Evolutionary conservation across 2,888 invertebrate genomes (phyloP).

Genomic region (Perizoma flavofasciatum): DNA sequence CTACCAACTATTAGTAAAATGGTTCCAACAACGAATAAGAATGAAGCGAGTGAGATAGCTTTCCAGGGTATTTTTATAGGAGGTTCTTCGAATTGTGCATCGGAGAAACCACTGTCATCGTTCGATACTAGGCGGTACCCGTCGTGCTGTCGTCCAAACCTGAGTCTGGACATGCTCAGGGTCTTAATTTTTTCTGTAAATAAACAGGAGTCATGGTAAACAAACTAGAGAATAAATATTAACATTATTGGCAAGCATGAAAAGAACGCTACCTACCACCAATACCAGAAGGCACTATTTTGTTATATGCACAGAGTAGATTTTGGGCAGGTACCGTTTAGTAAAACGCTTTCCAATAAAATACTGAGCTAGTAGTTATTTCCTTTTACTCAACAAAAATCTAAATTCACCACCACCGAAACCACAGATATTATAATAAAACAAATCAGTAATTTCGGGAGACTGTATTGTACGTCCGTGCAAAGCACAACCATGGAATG

Average conservation of each 20-base stretch:
- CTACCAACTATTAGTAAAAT: conserved; percentile 89
- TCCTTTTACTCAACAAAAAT: no score
- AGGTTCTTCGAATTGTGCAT: conserved; percentile 87
- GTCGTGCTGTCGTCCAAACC: conserved; percentile 83
- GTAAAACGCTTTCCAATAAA: no score
- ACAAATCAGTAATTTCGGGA: no score
- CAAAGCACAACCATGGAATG: no score
- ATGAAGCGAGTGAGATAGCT: conserved; percentile 90
- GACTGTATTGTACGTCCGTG: no score
- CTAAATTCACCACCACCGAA: no score
- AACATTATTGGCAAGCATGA: background rate
- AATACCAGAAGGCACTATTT: background rate
- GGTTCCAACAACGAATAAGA: conserved; percentile 91
- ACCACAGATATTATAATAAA: no score
- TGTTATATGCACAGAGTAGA: no score
- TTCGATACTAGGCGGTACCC: conserved; percentile 84
- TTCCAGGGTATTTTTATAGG: conserved; percentile 92
- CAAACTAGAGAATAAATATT: no score
- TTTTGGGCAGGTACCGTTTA: no score
- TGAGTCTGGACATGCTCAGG: conserved; percentile 83
- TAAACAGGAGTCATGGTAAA: no score
- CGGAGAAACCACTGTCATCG: conserved; percentile 87
- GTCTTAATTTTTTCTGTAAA: conserved; percentile 54
- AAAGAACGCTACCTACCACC: conserved; percentile 1
- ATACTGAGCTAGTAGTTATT: no score